Percentiles rank a stretch among this genome's conserved stretches.
Evolutionary conservation across 2,797 vertebrate species (phyloP).

Genomic region (Myotis findleyi): DNA sequence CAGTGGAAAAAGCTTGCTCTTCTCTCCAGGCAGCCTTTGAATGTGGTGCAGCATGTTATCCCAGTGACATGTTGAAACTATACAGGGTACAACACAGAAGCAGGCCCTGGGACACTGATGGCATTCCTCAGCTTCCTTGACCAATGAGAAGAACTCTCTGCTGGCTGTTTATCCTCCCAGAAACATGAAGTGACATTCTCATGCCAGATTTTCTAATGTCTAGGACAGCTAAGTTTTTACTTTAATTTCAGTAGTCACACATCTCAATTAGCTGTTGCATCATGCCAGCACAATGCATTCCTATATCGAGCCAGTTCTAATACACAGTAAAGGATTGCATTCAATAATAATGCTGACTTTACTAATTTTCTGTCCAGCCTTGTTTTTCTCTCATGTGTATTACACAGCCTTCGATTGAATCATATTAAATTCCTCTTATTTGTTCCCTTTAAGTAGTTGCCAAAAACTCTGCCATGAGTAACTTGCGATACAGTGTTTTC

Average conservation of each 20-base stretch:
- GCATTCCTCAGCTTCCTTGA: conserved; percentile 52
- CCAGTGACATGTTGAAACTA: conserved; percentile 35
- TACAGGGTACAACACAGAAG: background rate
- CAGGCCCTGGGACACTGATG: background rate
- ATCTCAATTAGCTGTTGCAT: conserved; percentile 49
- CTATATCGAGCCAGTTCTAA: conserved; percentile 27
- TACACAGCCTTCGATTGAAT: conserved; percentile 70
- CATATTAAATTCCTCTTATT: conserved; percentile 65
- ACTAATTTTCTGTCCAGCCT: conserved; percentile 56
- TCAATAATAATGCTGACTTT: conserved; percentile 58
- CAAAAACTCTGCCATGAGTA: conserved; percentile 62
- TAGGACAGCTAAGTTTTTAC: background rate
- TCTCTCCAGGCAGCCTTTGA: conserved; percentile 21
- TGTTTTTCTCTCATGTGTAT: conserved; percentile 56
- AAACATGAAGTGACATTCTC: background rate
- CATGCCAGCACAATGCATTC: conserved; percentile 9
- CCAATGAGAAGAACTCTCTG: conserved; percentile 36
- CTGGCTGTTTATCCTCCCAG: background rate
- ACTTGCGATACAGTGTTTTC: conserved; percentile 66
- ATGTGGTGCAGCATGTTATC: background rate
- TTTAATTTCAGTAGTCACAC: background rate
- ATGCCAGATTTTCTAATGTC: background rate
- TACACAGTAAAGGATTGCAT: conserved; percentile 18
- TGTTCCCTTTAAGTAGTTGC: background rate
- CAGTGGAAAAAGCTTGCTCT: background rate